These are phyloP conservation scores for Drosophila pegasa DNA, from an alignment of 2,888 invertebrate species.

Conservation along the genomic window DNA sequence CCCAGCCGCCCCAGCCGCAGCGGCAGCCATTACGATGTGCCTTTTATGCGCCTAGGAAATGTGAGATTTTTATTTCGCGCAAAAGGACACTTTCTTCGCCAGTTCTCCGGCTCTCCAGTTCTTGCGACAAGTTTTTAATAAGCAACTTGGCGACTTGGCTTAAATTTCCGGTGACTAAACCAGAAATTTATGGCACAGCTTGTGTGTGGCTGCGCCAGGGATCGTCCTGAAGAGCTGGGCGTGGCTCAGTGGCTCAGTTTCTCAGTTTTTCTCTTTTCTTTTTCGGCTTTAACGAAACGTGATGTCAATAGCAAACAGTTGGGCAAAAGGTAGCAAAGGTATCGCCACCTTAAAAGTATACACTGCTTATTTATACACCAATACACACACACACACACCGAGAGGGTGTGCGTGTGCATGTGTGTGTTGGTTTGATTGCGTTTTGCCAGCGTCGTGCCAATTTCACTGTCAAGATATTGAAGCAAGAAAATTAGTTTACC, in stretches of 20 bases:
- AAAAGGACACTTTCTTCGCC: conserved; percentile 37
- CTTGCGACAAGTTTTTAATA: conserved; percentile 55
- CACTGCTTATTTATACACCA: conserved; percentile 58
- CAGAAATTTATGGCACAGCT: conserved; percentile 72
- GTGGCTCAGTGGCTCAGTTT: conserved; percentile 42
- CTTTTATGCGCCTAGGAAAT: conserved; percentile 77
- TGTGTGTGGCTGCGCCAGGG: conserved; percentile 26
- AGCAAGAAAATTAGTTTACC: conserved; percentile 83
- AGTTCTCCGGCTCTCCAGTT: conserved; percentile 8
- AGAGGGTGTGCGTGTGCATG: conserved; percentile 12
- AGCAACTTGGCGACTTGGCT: conserved; percentile 60
- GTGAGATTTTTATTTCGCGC: conserved; percentile 56
- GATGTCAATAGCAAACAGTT: conserved; percentile 77
- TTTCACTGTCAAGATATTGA: conserved; percentile 83
- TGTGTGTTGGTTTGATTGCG: conserved; percentile 67
- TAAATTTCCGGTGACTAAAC: conserved; percentile 74
- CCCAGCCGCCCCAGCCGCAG: too few relatives aligned
- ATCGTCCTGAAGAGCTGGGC: conserved; percentile 29
- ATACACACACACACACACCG: conserved; percentile 30
- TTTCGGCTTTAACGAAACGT: conserved; percentile 64
- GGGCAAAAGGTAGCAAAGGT: conserved; percentile 38
- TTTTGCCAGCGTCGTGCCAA: conserved; percentile 79
- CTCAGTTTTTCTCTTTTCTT: not conserved
- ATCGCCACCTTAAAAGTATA: conserved; percentile 54
- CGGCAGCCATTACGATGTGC: conserved; percentile 41